Base-by-base conservation (phyloP, 2,113 vertebrate genomes). In the Pelusios castaneus region DNA sequence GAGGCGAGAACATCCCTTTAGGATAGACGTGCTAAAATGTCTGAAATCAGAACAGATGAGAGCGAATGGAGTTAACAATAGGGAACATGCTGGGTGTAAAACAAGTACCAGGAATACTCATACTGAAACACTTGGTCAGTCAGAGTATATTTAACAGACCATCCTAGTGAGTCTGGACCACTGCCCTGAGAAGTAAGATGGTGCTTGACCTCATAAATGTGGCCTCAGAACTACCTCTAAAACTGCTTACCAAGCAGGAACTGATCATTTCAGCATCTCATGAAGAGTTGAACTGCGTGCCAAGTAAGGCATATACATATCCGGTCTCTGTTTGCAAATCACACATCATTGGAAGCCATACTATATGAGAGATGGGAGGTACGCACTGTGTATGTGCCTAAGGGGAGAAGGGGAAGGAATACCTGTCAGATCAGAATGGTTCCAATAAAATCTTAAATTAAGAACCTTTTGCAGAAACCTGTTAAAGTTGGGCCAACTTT, bases 371-470 rank as follows among this genome's bases (percentile, higher is more conserved):
- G 27, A 89, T 77, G 13, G 45, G 81, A 91, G 54, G 84, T 19
- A 77, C 25, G 60, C 87, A 55, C 81, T 81, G 75, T 0, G n/a
- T 0, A 2, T 88, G 55, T 0, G 0, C 47, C 63, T 84, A 83
- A 80, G 43, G 86, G 14, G 21, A 52, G 13, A 0, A 1, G 89
- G 19, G n/a, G 63, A 70, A 47, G n/a, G 19, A 70, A 21, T 8
- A 87, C 92, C 79, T 45, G 86, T 76, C 80, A 84, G 84, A 87
- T 97, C 91, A 97, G 92, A 96, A 94, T 9, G 81, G 17, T 84
- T 89, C 84, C 97, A 88, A 95, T 67, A 89, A 95, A 95, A 95
- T 51, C 83, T 87, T 91, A 79, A 92, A 88, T 96, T 90, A 97
- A 94, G 88, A 89, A 92, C 76, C 31, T 45, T 73, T 73, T 95